A percentile compares a stretch with the other conserved stretches of the same genome.
phyloP scores from a whole-genome alignment of 2,113 vertebrate genomes.

The Pseudolaguvia tuberculata region DNA sequence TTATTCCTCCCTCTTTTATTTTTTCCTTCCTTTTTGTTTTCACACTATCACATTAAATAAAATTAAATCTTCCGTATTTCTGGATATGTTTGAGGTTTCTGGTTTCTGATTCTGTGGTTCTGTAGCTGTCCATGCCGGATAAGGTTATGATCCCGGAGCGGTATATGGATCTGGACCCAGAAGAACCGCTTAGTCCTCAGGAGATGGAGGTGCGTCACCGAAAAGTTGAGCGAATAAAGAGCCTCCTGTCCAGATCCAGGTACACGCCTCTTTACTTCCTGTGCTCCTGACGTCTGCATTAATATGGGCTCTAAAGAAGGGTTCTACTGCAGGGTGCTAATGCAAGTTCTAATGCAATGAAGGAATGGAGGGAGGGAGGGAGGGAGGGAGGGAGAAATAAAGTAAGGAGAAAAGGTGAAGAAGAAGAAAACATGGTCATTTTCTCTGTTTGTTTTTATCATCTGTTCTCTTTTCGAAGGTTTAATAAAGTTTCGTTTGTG shows the following conservation, averaged over 20 bases:
- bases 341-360: not conserved
- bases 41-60: too few relatives aligned
- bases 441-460: too few relatives aligned
- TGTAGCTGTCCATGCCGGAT: constrained; percentile 84
- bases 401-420: too few relatives aligned
- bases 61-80: too few relatives aligned
- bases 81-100: not conserved
- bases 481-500: not conserved
- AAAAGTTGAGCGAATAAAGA: constrained; percentile 93
- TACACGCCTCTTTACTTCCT: constrained; percentile 53
- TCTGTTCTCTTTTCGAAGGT: too few relatives aligned
- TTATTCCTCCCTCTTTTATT: too few relatives aligned
- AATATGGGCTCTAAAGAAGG: too few relatives aligned
- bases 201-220: constrained; percentile 85
- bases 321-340: not conserved
- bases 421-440: too few relatives aligned
- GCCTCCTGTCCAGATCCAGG: constrained; percentile 91
- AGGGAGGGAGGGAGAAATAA: too few relatives aligned
- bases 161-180: constrained; percentile 85
- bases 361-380: too few relatives aligned
- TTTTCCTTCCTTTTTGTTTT: too few relatives aligned
- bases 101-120: not conserved
- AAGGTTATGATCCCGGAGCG: constrained; percentile 92
- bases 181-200: constrained; percentile 85
- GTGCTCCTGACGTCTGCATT: not conserved